Percentiles rank a stretch among this genome's conserved stretches.
phyloP scores from a whole-genome alignment of 2,888 invertebrate genomes.

The Apodemia hepburni region DNA sequence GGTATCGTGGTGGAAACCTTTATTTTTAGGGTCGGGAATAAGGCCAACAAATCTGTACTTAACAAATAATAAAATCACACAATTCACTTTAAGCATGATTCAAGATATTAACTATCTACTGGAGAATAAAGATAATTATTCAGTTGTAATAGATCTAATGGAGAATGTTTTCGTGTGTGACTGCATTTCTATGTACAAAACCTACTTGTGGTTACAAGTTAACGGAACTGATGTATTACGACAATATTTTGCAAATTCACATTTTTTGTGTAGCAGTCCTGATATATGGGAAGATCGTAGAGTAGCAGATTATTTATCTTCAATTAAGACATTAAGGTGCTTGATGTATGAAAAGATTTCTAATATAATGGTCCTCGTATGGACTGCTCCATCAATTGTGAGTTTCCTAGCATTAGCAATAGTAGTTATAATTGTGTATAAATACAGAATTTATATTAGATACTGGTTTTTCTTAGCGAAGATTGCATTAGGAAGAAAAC shows the following conservation, averaged over 20 bases:
- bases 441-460: conserved; percentile 70
- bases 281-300: conserved; percentile 65
- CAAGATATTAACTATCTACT: conserved; percentile 72
- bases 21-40: conserved; percentile 68
- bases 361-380: conserved; percentile 55
- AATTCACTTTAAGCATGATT: conserved; percentile 78
- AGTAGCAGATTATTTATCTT: conserved; percentile 60
- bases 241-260: conserved; percentile 51
- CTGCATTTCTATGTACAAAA: conserved; percentile 65
- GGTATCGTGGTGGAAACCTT: conserved; percentile 71
- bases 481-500: conserved; percentile 66
- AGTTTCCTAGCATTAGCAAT: conserved; percentile 51
- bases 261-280: conserved; percentile 64
- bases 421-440: conserved; percentile 47
- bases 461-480: conserved; percentile 80
- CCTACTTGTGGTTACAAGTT: conserved; percentile 61
- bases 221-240: conserved; percentile 54
- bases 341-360: conserved; percentile 61
- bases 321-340: conserved; percentile 59
- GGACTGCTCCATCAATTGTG: conserved; percentile 62
- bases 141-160: conserved; percentile 62
- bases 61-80: conserved; percentile 77
- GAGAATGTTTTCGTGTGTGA: conserved; percentile 79
- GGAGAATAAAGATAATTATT: conserved; percentile 43
- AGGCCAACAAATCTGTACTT: conserved; percentile 58